Evolutionary conservation across 1,140 invertebrate genomes (phyloP), one percentile per base, ranked within the genome.

Genomic region (Atta colombica): DNA sequence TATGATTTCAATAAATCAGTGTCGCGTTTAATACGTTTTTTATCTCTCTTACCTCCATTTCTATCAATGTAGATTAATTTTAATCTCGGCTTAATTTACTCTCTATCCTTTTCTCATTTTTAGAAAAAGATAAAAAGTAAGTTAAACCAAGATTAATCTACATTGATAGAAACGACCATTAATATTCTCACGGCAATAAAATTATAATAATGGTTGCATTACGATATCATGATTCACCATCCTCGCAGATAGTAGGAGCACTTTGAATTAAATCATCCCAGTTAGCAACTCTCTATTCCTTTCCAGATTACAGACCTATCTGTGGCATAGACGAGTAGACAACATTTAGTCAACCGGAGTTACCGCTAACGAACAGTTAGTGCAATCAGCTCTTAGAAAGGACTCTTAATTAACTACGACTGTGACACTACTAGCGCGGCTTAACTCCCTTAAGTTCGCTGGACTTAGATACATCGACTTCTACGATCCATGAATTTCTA

Each of bases 281-380:
- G 69, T 75, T 75, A 75, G 69, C 45, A 49, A 74, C 72, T 63
- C 69, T 7, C 66, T 21, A 69, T 60, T 82, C 66, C 80, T 72
- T 84, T 51, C 55, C 14, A 84, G 69, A 82, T 82, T 84, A 63
- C 55, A 68, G 39, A 84, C 39, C 80, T 84, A 84, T 84, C 69
- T 84, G 69, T 74, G 39, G 55, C 80, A 74, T 74, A 84, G 69
- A 71, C 65, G 66, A 71, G 69, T 84, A 75, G 69, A 74, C 80
- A 84, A 84, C 39, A 84, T 84, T 84, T 84, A 84, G 80, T 84
- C 69, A 82, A 82, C 35, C 35, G 35, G 25, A 84, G 69, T 74
- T 51, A 51, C 69, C 25, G 21, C 80, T 84, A 84, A 84, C 69
- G 80, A 84, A 84, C 69, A 25, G 80, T 84, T 75, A 84, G 80